These are phyloP conservation scores for Brachyhypopomus occidentalis DNA, from an alignment of 2,113 vertebrate species.

Conservation along the genomic window DNA sequence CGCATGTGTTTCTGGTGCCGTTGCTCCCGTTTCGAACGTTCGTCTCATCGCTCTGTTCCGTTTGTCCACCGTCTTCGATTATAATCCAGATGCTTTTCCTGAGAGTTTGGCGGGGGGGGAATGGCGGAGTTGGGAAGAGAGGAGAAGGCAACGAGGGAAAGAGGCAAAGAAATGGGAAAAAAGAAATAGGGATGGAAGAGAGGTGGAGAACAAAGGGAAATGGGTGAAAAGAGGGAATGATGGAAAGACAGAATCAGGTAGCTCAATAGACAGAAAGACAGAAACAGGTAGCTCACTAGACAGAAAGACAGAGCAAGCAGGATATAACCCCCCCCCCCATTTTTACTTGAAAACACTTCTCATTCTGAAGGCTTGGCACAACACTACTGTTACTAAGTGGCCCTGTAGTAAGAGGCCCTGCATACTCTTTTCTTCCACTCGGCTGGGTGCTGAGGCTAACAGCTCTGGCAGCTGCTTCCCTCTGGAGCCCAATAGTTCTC, in stretches of 20 bases:
- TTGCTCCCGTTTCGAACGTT: constrained; percentile 9
- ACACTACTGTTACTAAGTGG: constrained; percentile 73
- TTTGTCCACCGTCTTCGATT: not conserved
- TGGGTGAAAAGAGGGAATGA: constrained; percentile 44
- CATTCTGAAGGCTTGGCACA: constrained; percentile 74
- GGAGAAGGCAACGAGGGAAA: not conserved
- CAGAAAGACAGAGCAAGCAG: constrained; percentile 37
- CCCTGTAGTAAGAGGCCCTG: constrained; percentile 74
- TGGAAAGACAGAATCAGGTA: constrained; percentile 54
- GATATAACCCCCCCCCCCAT: constrained; percentile 68
- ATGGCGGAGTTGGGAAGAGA: too few species aligned
- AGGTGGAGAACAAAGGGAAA: not conserved
- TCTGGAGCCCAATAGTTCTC: constrained; percentile 73
- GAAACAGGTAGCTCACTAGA: constrained; percentile 52
- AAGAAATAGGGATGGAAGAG: not conserved
- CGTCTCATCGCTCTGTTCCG: not conserved
- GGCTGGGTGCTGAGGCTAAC: constrained; percentile 80
- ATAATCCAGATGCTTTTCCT: not conserved
- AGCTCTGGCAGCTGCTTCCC: constrained; percentile 84
- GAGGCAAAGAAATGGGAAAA: not conserved
- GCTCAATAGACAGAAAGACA: constrained; percentile 58
- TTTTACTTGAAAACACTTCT: constrained; percentile 69
- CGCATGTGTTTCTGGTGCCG: not conserved
- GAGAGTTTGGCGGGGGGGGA: not conserved
- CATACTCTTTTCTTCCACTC: constrained; percentile 78